A percentile compares a stretch with the other conserved stretches of the same genome.
Conservation (phyloP, 2,797 vertebrate species). For the Setipinna tenuifilis region DNA sequence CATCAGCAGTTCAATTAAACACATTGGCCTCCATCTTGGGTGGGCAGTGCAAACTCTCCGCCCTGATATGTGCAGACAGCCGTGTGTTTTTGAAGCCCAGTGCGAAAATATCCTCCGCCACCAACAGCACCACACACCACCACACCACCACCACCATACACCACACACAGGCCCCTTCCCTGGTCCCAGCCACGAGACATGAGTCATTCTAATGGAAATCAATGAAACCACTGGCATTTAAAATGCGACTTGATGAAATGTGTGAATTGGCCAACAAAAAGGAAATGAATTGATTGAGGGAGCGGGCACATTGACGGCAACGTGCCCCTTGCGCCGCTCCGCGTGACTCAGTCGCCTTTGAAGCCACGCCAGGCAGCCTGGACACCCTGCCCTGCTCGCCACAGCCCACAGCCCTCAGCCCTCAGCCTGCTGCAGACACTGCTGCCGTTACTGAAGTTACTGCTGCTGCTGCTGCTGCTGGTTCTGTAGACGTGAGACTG, state of each 20-base stretch:
- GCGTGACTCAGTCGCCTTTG: conserved; percentile 12
- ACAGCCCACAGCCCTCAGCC: no score
- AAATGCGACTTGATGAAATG: conserved; percentile 71
- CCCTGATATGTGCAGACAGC: conserved; percentile 50
- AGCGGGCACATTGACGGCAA: conserved; percentile 52
- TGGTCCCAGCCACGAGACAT: conserved; percentile 53
- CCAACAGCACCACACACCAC: neutral
- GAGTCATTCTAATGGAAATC: conserved; percentile 72
- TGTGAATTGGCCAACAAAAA: conserved; percentile 65
- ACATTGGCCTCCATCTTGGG: conserved; percentile 24
- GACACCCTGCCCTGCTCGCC: neutral
- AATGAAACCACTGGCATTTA: conserved; percentile 72
- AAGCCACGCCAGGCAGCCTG: neutral
- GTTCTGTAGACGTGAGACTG: neutral
- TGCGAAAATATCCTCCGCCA: conserved; percentile 54
- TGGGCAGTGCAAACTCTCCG: conserved; percentile 30
- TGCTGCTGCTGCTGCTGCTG: neutral
- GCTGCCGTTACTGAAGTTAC: neutral
- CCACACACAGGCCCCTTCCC: conserved; percentile 25
- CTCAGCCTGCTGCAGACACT: neutral
- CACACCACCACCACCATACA: neutral
- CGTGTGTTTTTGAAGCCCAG: conserved; percentile 57
- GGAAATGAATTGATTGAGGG: conserved; percentile 61
- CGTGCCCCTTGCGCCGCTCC: conserved; percentile 11
- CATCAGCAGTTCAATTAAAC: conserved; percentile 38